Conservation (phyloP, 2,113 vertebrate species). For the Ceyx margarethae region DNA sequence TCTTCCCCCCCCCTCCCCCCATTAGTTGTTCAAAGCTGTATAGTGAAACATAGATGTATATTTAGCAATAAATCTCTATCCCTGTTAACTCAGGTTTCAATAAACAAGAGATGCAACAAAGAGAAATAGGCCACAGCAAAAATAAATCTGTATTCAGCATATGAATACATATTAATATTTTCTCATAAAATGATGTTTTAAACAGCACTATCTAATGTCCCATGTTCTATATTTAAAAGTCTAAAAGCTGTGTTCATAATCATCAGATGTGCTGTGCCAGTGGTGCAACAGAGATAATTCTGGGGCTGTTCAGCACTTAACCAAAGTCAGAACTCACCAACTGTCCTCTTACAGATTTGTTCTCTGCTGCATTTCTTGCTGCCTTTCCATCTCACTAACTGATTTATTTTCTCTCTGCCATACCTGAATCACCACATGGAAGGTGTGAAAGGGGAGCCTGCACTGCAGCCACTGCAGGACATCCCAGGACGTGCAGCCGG, state of each 20-base stretch:
- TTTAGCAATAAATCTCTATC: background rate
- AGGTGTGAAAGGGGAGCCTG: background rate
- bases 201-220: background rate
- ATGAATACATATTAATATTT: background rate
- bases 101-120: background rate
- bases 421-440: background rate
- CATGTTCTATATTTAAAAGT: background rate
- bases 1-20: background rate
- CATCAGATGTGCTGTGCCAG: background rate
- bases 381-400: background rate
- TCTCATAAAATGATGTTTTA: background rate
- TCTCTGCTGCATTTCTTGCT: background rate
- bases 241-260: background rate
- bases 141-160: background rate
- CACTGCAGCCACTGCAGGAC: background rate
- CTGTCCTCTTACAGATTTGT: background rate
- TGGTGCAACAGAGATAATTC: background rate
- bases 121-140: background rate
- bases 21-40: background rate
- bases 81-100: background rate
- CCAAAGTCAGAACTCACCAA: background rate
- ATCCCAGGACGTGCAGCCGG: rapidly evolving
- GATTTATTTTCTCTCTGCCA: background rate
- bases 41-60: background rate
- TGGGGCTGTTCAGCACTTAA: background rate